Percentiles rank a stretch among this genome's conserved stretches.
phyloP scores from a whole-genome alignment of 2,888 invertebrate species.

The Lepidocyrtoides sp. region DNA sequence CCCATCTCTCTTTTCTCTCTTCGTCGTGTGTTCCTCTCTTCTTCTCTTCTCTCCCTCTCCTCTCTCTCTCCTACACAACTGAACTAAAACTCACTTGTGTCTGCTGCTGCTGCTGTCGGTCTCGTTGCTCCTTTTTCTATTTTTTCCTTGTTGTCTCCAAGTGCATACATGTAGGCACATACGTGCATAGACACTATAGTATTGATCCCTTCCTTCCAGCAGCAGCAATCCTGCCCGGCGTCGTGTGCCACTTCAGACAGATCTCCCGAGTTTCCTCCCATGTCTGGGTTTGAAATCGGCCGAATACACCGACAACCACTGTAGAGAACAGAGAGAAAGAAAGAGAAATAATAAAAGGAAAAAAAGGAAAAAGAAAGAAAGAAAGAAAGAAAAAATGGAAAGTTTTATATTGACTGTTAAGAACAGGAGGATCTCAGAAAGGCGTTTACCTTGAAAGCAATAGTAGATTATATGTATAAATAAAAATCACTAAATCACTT shows the following conservation, averaged over 20 bases:
- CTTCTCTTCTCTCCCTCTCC: conserved; percentile 45
- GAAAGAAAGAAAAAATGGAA: conserved; percentile 67
- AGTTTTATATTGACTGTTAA: conserved; percentile 78
- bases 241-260: conserved; percentile 81
- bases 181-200: conserved; percentile 74
- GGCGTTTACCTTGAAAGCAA: conserved; percentile 80
- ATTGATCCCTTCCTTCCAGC: conserved; percentile 81
- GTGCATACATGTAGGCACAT: conserved; percentile 74
- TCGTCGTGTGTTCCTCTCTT: conserved; percentile 9
- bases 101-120: conserved; percentile 71
- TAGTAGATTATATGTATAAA: conserved; percentile 66
- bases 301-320: conserved; percentile 73
- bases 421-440: conserved; percentile 80
- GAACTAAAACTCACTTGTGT: conserved; percentile 24
- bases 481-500: conserved; percentile 19
- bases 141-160: conserved; percentile 77
- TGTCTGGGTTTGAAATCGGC: conserved; percentile 81
- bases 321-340: conserved; percentile 42
- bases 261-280: conserved; percentile 81
- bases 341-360: conserved; percentile 34
- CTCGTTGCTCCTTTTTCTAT: conserved; percentile 78
- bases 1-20: conserved; percentile 69
- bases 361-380: conserved; percentile 55
- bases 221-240: conserved; percentile 81
- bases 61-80: conserved; percentile 29